Percentiles rank a stretch among this genome's conserved stretches.
Evolutionary conservation across 2,797 vertebrate species (phyloP).

Genomic region (Sebastes vulpes): DNA sequence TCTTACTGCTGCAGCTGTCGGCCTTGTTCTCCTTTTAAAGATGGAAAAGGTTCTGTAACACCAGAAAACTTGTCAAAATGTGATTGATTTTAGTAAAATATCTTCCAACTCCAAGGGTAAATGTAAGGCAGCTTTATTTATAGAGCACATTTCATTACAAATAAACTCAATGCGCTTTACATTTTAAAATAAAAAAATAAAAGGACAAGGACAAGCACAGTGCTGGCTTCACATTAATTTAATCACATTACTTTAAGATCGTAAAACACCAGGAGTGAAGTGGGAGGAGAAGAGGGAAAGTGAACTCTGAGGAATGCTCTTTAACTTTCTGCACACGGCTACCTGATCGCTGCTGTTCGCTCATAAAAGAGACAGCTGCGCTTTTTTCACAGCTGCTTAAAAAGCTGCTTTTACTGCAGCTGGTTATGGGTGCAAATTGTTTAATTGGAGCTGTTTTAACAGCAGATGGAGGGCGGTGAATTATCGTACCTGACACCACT

Average conservation of each 20-base stretch:
- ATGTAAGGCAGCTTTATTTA: not conserved
- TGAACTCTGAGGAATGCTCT: slow-evolving; percentile 56
- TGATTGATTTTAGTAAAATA: not conserved
- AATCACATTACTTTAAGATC: slow-evolving; percentile 32
- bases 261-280: slow-evolving; percentile 2
- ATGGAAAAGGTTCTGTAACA: not conserved
- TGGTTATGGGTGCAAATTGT: slow-evolving; percentile 30
- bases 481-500: not conserved
- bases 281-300: slow-evolving; percentile 21
- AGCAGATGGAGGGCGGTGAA: not conserved
- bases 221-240: slow-evolving; percentile 6
- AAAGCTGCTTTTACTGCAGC: slow-evolving; percentile 38
- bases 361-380: slow-evolving; percentile 55
- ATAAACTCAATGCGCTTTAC: no score
- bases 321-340: slow-evolving; percentile 11
- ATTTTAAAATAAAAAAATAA: no score
- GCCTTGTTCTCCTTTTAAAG: not conserved
- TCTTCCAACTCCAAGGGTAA: not conserved
- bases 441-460: slow-evolving; percentile 40
- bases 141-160: no score
- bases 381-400: slow-evolving; percentile 30
- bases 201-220: not conserved
- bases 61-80: not conserved
- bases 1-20: not conserved
- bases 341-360: slow-evolving; percentile 41